A percentile compares a stretch with the other conserved stretches of the same genome.
Conservation (phyloP, 1,140 invertebrate species). For the Lasaia peninsularis region DNA sequence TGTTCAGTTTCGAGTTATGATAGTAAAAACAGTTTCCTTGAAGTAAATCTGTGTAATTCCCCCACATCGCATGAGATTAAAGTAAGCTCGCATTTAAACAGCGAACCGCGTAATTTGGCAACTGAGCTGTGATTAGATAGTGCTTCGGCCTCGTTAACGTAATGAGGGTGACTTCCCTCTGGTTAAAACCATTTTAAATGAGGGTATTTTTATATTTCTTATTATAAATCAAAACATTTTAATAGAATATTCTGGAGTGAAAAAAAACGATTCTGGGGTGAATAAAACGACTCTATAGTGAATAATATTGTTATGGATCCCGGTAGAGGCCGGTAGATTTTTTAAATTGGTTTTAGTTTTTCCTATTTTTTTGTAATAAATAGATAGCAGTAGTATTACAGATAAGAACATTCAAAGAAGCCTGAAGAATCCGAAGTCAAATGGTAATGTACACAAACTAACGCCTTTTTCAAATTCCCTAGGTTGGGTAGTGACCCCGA, state of each 20-base stretch:
- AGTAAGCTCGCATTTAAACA: conserved; percentile 68
- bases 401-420: no score
- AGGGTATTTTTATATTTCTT: conserved; percentile 11
- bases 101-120: conserved; percentile 69
- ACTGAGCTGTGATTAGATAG: conserved; percentile 72
- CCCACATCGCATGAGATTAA: conserved; percentile 48
- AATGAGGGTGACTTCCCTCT: conserved; percentile 57
- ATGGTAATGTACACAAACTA: no score
- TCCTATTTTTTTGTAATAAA: no score
- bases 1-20: conserved; percentile 1
- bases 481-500: no score
- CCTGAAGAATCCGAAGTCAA: no score
- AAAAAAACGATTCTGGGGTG: no score
- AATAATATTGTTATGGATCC: no score
- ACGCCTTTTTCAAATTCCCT: no score
- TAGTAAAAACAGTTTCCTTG: conserved; percentile 15
- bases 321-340: no score
- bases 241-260: no score
- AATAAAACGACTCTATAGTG: no score
- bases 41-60: conserved; percentile 21
- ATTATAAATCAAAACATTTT: neutral
- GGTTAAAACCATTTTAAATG: conserved; percentile 36
- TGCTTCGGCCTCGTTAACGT: conserved; percentile 65
- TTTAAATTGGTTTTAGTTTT: no score
- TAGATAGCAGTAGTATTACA: neutral